Evolutionary conservation across 2,797 vertebrate species (phyloP), one percentile per base, ranked within the genome.

Genomic region (Psittacula derbiana): DNA sequence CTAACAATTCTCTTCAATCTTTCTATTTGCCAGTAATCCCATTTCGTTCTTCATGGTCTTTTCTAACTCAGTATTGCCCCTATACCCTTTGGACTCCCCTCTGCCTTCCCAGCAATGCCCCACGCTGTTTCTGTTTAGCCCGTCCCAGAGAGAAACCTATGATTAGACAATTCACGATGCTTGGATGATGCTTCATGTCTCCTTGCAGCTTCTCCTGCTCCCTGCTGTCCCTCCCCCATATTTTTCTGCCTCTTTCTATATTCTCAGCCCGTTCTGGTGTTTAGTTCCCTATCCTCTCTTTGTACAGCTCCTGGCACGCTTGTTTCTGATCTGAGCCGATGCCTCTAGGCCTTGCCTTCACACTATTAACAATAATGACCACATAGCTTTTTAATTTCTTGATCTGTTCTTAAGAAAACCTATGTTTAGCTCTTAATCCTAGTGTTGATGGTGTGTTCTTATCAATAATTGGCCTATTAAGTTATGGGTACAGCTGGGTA

Each of bases 401-500:
- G 40, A 33, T 73, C 30, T 1, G 4, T 90, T 96, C 93, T 93
- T 28, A 80, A 74, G 83, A 80, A 96, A 90, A 74, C 80, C 81
- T 74, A 61, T 71, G 27, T 88, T 95, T 91, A 90, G 62, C 36
- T 86, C 69, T 84, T 79, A 86, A 93, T 92, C 38, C 70, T 66
- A n/a, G 85, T 8, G 4, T 87, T 86, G 61, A 53, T 0, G 7
- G 40, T 5, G 1, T 69, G 69, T 78, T 95, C 61, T 80, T 80
- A 81, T 76, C 70, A 75, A 79, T 91, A 94, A 94, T 88, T 93
- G 72, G n/a, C 71, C 67, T 90, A 75, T 91, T 93, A 95, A 69
- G 65, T 91, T 93, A 73, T 65, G 69, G 58, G 82, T 89, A 87
- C 74, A 81, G 87, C 94, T 93, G 90, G 89, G 92, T 95, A 94